These are phyloP conservation scores for Pseudomyrmex concolor DNA, from an alignment of 1,140 invertebrate species.

Conservation along the genomic window DNA sequence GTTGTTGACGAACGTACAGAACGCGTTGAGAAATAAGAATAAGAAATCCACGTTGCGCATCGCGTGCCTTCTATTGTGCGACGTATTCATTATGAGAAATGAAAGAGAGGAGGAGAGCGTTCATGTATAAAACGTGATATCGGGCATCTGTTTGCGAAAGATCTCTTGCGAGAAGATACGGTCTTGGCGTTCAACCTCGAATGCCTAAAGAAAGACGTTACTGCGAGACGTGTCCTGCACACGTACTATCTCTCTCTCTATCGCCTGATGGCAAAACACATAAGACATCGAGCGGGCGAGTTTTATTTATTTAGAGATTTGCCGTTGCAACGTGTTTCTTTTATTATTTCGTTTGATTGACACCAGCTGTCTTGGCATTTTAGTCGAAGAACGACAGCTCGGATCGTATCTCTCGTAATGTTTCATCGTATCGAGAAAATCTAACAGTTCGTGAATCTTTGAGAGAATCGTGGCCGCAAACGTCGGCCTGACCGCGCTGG, in stretches of 20 bases:
- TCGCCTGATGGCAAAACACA: not conserved
- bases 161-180: not conserved
- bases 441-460: not conserved
- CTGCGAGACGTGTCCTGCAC: conserved; percentile 35
- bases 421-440: not conserved
- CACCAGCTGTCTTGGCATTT: not conserved
- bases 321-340: not conserved
- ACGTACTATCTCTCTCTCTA: not conserved
- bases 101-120: not conserved
- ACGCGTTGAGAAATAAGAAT: not conserved
- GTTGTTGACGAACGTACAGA: not conserved
- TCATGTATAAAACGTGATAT: not conserved
- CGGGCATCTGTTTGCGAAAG: not conserved
- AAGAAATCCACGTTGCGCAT: conserved; percentile 28
- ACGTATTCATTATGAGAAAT: not conserved
- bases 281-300: not conserved
- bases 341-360: conserved; percentile 18
- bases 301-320: conserved; percentile 48
- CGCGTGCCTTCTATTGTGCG: not conserved
- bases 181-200: not conserved
- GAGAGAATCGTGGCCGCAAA: conserved; percentile 3
- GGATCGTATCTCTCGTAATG: conserved; percentile 1
- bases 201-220: conserved; percentile 37
- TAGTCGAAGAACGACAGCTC: not conserved
- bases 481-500: not conserved